These are phyloP conservation scores for Prionailurus bengalensis DNA, from an alignment of 2,113 vertebrate genomes.

Conservation along the genomic window DNA sequence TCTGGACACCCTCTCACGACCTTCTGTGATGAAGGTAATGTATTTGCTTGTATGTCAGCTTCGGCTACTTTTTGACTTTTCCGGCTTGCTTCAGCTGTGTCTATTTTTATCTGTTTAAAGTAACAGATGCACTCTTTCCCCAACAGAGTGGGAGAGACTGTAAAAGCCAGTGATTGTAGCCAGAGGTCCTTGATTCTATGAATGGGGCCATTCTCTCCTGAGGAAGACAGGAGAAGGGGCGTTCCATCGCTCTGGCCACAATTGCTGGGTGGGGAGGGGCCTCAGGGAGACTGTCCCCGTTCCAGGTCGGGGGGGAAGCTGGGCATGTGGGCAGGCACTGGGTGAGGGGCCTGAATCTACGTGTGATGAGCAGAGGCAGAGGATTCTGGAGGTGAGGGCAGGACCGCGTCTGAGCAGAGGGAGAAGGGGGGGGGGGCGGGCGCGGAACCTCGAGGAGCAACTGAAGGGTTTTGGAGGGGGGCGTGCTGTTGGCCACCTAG, in stretches of 20 bases:
- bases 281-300: background rate
- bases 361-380: background rate
- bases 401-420: background rate
- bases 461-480: no score
- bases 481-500: fast-evolving
- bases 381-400: no score
- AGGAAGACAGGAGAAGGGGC: background rate
- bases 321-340: background rate
- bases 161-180: conserved; percentile 25
- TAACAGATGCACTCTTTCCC: conserved; percentile 59
- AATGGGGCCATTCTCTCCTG: background rate
- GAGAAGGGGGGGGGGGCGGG: background rate
- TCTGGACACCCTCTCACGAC: background rate
- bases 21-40: conserved; percentile 71
- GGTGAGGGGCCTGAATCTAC: background rate
- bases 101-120: conserved; percentile 78
- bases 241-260: background rate
- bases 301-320: no score
- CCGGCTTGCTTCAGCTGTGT: background rate
- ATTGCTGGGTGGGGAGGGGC: no score
- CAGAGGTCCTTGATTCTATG: background rate
- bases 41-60: conserved; percentile 77
- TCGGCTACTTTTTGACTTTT: conserved; percentile 83
- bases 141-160: background rate
- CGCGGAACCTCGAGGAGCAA: no score